Evolutionary conservation across 1,140 invertebrate species (phyloP), one percentile per base, ranked within the genome.

Genomic region (Sipha flava): DNA sequence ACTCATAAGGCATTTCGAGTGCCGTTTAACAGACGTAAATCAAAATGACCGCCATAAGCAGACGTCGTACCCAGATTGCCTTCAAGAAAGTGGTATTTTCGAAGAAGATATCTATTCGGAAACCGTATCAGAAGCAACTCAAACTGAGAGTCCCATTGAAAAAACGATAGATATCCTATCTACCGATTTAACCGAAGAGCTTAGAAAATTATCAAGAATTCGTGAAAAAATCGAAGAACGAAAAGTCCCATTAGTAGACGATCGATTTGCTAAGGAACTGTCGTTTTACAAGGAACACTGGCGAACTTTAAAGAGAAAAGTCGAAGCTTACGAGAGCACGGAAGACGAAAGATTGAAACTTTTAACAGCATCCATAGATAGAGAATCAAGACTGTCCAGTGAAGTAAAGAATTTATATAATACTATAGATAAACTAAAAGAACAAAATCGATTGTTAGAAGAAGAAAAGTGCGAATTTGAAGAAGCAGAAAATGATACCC

Each of bases 61-160:
- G 14, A 64, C 81, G 18, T 81, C 81, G 18, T 81, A 80, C 64
- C 77, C 81, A 6, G 84, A 85, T 34, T 82, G 83, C 68, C 73
- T 87, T 29, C 86, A 87, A 81, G 87, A 87, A 80, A 87, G 86
- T 81, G 87, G 87, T 9, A 87, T 87, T 68, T 87, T 87, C 82
- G 86, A 87, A 52, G 84, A 84, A 29, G 70, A 75, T n/a, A 47
- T 75, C 47, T 68, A 80, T n/a, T 23, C 54, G 2, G 80, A 81
- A 81, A 43, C 81, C 72, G 4, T 82, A 45, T 77, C 70, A 12
- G 59, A 77, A 64, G 80, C 81, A 10, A 85, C 85, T 5, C 85
- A 86, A 81, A 86, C 85, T 0, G 83, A 85, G 34, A 72, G 62
- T 18, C 45, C 68, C 5, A 45, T 59, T 9, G 81, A 82, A 21